A percentile compares a stretch with the other conserved stretches of the same genome.
Conservation (phyloP, 2,113 vertebrate genomes). For the Anseranas semipalmata region DNA sequence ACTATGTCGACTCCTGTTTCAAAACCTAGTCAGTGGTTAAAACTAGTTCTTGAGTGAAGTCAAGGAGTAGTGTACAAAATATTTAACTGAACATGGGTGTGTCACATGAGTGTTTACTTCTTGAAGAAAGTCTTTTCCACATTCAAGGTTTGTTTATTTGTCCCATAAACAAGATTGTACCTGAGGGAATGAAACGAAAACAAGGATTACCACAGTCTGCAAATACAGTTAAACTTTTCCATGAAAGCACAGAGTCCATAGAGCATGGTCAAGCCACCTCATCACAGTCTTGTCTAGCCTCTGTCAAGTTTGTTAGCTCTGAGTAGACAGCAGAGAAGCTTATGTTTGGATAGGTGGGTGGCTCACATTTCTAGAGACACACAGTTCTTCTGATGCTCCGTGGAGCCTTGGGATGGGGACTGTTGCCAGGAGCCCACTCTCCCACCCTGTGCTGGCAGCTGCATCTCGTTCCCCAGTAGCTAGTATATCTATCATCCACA, state of each 20-base stretch:
- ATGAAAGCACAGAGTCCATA: neutral
- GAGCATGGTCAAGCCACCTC: neutral
- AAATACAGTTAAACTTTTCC: neutral
- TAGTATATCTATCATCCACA: neutral
- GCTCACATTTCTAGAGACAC: slow-evolving; percentile 1
- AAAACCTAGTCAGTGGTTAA: slow-evolving; percentile 70
- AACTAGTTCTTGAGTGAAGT: slow-evolving; percentile 73
- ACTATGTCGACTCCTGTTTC: slow-evolving; percentile 53
- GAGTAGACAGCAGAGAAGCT: neutral
- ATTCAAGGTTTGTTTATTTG: slow-evolving; percentile 92
- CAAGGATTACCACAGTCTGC: neutral
- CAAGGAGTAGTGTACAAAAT: slow-evolving; percentile 76
- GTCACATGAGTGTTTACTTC: slow-evolving; percentile 55
- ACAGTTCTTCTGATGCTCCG: slow-evolving; percentile 12
- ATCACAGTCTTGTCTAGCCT: neutral
- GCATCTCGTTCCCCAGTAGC: neutral
- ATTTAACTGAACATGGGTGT: slow-evolving; percentile 74
- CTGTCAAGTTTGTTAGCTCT: neutral
- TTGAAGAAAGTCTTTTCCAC: slow-evolving; percentile 43
- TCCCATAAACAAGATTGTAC: slow-evolving; percentile 94
- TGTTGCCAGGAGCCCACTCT: slow-evolving; percentile 11
- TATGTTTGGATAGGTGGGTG: neutral
- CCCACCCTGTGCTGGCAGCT: neutral
- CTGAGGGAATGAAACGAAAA: slow-evolving; percentile 70
- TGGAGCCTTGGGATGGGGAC: neutral